Percentiles rank a stretch among this genome's conserved stretches.
Evolutionary conservation across 92 coral and sea anemone genomes (phyloP).

Genomic region (Actinostola sp.): DNA sequence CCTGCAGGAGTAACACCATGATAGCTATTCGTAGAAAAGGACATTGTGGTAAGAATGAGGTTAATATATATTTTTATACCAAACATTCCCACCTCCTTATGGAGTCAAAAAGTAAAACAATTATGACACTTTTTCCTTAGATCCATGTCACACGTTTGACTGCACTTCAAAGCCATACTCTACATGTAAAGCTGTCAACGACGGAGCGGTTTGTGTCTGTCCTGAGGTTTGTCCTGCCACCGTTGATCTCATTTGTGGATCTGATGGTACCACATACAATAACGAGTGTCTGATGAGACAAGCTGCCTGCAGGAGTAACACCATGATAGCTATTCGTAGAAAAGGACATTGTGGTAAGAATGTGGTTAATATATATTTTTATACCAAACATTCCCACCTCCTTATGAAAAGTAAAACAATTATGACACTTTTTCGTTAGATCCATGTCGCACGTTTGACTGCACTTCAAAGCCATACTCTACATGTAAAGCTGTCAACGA

Average conservation of each 20-base stretch:
- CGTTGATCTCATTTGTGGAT: slow-evolving; percentile 16
- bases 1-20: too few species aligned
- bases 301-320: slow-evolving; percentile 13
- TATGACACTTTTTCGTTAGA: neutral
- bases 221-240: neutral
- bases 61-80: neutral
- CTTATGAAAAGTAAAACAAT: too few species aligned
- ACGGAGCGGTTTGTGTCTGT: slow-evolving; percentile 29
- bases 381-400: too few species aligned
- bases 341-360: slow-evolving; percentile 14
- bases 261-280: slow-evolving; percentile 19
- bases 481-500: slow-evolving; percentile 9
- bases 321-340: slow-evolving; percentile 10
- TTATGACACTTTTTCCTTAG: neutral
- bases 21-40: too few species aligned
- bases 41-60: too few species aligned
- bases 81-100: too few species aligned
- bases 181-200: slow-evolving; percentile 11
- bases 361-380: too few species aligned
- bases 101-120: neutral
- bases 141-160: slow-evolving; percentile 24
- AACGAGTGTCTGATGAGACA: slow-evolving; percentile 24
- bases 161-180: slow-evolving; percentile 19
- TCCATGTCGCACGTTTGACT: slow-evolving; percentile 8
- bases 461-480: slow-evolving; percentile 17